Conservation (phyloP, 37 sponge, comb jelly and placozoan genomes). For the Ephydatia muelleri region DNA sequence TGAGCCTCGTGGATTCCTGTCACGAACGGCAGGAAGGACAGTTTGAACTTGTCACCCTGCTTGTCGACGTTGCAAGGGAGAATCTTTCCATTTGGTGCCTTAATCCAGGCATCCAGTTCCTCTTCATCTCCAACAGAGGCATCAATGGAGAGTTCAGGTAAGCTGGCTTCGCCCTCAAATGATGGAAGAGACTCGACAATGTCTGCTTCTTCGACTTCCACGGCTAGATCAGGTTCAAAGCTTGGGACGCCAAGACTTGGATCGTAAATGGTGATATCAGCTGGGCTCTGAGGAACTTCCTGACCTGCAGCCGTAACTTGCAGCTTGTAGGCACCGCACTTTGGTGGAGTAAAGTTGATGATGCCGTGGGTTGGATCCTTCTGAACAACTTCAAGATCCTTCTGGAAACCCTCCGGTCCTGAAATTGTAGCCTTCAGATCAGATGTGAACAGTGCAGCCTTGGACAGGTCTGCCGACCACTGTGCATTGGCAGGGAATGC, state of each 20-base stretch:
- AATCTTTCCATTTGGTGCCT: neutral
- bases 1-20: neutral
- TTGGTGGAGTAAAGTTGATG: neutral
- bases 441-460: neutral
- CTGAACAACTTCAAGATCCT: neutral
- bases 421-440: neutral
- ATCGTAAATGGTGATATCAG: conserved; percentile 23
- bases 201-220: conserved; percentile 16
- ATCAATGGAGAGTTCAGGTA: neutral
- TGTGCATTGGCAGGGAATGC: neutral
- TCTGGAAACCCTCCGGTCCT: neutral
- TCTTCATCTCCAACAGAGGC: neutral
- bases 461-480: neutral
- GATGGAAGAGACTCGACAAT: conserved; percentile 18
- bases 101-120: neutral
- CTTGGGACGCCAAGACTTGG: conserved; percentile 41
- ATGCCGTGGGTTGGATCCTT: neutral
- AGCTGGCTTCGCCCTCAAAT: neutral
- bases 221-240: conserved; percentile 24
- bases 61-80: neutral
- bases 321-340: neutral
- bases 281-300: neutral
- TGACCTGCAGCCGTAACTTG: neutral
- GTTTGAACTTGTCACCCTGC: neutral
- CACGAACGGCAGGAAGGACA: neutral